Evolutionary conservation across 2,113 vertebrate genomes (phyloP), one percentile per base, ranked within the genome.

Genomic region (Cariama cristata): DNA sequence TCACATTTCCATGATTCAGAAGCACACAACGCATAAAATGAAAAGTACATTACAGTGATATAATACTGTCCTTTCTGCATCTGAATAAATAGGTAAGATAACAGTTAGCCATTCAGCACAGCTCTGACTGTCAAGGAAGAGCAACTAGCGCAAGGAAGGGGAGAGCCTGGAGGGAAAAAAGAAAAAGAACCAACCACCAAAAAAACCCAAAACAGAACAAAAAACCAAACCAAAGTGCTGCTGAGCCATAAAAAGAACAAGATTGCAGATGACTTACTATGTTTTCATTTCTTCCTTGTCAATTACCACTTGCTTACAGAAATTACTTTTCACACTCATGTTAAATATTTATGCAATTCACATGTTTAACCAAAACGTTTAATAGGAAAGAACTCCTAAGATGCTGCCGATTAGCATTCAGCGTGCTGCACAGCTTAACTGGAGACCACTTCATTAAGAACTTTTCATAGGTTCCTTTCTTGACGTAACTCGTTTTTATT

Each of bases 371-470:
- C 49, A 86, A 84, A 93, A 75, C 1, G 12, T 56, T 89, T 86
- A 49, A 56, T 16, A 88, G 14, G 45, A 88, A 88, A 83, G 47
- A 60, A 74, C 33, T 79, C 63, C 74, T 40, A 72, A 69, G 52
- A 59, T 35, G 23, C n/a, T 73, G 28, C 60, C 76, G 33, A 94
- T 91, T 60, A 85, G 40, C 49, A 82, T 85, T 91, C 32, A 47
- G 67, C 52, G 35, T 26, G 32, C n/a, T 44, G 67, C 42, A 69
- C 3, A 85, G 45, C 62, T 90, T 91, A 92, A 93, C 22, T 84
- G 42, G 14, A 95, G 53, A 69, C 24, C 50, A 87, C 64, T 91
- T 96, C 66, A 93, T 91, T 60, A 85, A 92, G 62, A 66, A 92
- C 40, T 79, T 92, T 89, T 74, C 74, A 75, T 21, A 84, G 47